Evolutionary conservation across 2,113 vertebrate genomes (phyloP).

Genomic region (Callocephalon fimbriatum): DNA sequence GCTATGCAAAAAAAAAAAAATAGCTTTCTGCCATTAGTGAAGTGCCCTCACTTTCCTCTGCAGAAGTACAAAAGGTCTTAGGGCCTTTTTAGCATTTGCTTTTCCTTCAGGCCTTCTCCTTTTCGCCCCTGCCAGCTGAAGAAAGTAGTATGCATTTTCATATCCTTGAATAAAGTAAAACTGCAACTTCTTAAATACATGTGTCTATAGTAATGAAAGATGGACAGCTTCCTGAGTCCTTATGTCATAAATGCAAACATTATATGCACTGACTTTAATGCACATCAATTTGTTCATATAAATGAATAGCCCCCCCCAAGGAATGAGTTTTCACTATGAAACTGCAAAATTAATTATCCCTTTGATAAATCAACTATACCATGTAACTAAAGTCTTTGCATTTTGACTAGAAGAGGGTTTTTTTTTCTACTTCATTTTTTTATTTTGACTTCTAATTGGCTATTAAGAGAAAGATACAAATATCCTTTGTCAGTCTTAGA

Average conservation of each 20-base stretch:
- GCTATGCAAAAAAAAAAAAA: not conserved
- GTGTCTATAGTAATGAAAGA: not conserved
- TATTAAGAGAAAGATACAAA: not conserved
- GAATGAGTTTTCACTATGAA: not conserved
- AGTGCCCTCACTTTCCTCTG: not conserved
- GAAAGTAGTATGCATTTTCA: not conserved
- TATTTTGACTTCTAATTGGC: slow-evolving; percentile 12
- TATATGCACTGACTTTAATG: not conserved
- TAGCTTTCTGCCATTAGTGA: not conserved
- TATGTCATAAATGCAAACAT: not conserved
- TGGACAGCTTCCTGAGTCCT: not conserved
- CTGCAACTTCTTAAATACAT: not conserved
- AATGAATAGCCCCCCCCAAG: not conserved
- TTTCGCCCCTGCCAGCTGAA: not conserved
- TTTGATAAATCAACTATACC: not conserved
- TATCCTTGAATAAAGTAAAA: not conserved
- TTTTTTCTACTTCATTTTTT: not conserved
- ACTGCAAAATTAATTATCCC: not conserved
- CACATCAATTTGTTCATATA: not conserved
- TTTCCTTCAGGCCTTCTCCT: not conserved
- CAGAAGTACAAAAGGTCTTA: not conserved
- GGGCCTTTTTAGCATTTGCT: not conserved
- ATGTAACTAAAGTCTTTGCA: not conserved
- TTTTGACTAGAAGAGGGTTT: not conserved
- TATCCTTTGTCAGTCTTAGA: not conserved